These are phyloP conservation scores for Malurus cyaneus DNA, from an alignment of 2,113 vertebrate genomes.

Conservation along the genomic window DNA sequence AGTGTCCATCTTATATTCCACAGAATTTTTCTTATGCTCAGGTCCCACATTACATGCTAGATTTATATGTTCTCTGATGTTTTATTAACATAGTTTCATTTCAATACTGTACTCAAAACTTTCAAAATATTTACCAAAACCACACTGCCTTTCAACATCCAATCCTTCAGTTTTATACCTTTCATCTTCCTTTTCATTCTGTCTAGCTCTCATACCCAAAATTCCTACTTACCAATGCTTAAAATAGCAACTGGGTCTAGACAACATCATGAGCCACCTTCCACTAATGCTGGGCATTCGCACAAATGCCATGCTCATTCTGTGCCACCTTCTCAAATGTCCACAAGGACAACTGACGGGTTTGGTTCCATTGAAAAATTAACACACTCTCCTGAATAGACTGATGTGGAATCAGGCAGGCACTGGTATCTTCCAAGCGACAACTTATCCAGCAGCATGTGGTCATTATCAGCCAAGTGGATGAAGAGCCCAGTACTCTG, in stretches of 20 bases:
- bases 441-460: neutral
- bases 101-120: neutral
- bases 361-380: neutral
- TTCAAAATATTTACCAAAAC: neutral
- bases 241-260: neutral
- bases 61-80: neutral
- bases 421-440: neutral
- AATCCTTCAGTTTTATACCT: neutral
- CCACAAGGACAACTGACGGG: rapidly evolving
- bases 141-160: rapidly evolving
- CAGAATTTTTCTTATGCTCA: neutral
- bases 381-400: neutral
- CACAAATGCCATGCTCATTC: neutral
- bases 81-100: neutral
- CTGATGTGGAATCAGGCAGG: neutral
- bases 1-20: neutral
- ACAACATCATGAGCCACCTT: neutral
- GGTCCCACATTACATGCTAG: neutral
- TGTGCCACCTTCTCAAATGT: neutral
- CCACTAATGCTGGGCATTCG: neutral
- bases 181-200: neutral
- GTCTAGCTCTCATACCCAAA: neutral
- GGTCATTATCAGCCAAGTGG: neutral
- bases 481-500: neutral
- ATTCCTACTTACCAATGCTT: neutral